These are phyloP conservation scores for Eupeodes luniger DNA, from an alignment of 2,888 invertebrate genomes.

Conservation along the genomic window DNA sequence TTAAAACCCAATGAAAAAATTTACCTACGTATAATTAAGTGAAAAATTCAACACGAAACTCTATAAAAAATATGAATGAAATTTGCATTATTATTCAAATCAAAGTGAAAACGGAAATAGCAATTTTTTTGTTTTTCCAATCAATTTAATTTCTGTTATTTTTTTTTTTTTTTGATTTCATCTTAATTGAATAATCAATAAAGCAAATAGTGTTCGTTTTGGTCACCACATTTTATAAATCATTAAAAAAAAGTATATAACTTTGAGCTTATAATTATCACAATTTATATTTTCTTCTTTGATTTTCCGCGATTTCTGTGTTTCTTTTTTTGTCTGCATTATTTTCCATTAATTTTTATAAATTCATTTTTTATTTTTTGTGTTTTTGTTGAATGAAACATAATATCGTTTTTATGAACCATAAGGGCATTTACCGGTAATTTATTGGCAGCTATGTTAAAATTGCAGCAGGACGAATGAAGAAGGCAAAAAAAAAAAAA, in stretches of 20 bases:
- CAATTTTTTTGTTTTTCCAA: slow-evolving; percentile 35
- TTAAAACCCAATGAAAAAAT: background rate
- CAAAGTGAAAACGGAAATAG: slow-evolving; percentile 16
- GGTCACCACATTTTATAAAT: background rate
- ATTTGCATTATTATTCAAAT: background rate
- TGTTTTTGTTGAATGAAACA: background rate
- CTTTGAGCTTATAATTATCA: background rate
- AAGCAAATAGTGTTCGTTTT: slow-evolving; percentile 10
- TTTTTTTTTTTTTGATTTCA: background rate
- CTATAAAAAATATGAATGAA: background rate
- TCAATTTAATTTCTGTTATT: slow-evolving; percentile 61
- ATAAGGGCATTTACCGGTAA: slow-evolving; percentile 49
- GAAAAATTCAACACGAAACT: slow-evolving; percentile 6
- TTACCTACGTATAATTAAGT: background rate
- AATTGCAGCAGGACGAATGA: slow-evolving; percentile 36
- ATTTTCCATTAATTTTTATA: background rate
- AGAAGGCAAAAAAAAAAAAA: slow-evolving; percentile 24
- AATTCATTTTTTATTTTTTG: background rate
- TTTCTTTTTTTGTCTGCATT: background rate
- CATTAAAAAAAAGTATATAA: background rate
- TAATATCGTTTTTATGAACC: slow-evolving; percentile 22
- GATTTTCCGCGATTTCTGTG: background rate
- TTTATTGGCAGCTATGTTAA: slow-evolving; percentile 62
- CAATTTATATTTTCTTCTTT: background rate
- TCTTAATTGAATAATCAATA: slow-evolving; percentile 37